Conservation (phyloP, 2,113 vertebrate genomes). For the Delphinus delphis region DNA sequence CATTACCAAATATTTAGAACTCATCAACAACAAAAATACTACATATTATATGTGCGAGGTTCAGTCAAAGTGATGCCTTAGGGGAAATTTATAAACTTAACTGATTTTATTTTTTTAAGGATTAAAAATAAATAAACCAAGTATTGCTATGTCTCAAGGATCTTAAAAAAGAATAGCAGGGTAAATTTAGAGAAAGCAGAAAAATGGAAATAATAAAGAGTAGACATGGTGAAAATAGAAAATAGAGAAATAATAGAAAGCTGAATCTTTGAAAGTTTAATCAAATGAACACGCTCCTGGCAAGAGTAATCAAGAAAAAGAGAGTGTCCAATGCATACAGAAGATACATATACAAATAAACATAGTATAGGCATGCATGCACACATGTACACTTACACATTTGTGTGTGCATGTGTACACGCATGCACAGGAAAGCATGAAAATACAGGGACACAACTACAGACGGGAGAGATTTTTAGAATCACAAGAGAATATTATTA, state of each 20-base stretch:
- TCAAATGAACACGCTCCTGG: background rate
- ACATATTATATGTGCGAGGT: background rate
- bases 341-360: too few species aligned
- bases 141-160: background rate
- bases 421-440: accelerated
- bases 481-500: background rate
- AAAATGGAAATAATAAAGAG: background rate
- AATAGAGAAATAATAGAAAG: background rate
- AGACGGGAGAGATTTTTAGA: background rate
- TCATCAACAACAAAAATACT: background rate
- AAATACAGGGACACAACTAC: background rate
- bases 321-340: background rate
- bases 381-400: too few species aligned
- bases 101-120: background rate
- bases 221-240: background rate
- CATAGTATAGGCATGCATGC: accelerated
- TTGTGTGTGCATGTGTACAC: accelerated
- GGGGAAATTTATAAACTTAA: background rate
- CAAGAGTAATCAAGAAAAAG: background rate
- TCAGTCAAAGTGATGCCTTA: background rate
- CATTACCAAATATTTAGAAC: background rate
- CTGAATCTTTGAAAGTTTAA: background rate
- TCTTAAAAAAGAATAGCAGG: background rate
- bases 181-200: background rate
- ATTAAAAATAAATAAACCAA: background rate